Evolutionary conservation across 2,888 invertebrate species (phyloP).

Genomic region (Rotaria sp.): DNA sequence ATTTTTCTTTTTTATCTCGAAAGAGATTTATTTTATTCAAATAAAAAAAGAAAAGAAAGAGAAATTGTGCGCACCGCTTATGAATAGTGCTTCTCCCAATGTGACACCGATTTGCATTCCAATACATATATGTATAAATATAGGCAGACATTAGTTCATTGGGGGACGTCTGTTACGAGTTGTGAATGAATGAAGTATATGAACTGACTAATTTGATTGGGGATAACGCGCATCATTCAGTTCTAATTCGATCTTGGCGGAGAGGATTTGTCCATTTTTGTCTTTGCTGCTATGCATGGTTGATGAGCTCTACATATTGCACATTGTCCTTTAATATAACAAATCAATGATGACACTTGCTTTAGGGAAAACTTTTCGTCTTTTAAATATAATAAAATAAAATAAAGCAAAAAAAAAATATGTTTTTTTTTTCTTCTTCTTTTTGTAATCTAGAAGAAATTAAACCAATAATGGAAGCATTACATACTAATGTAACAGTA

Average conservation of each 20-base stretch:
- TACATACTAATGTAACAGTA: not conserved
- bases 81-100: not conserved
- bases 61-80: not conserved
- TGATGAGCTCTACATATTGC: constrained; percentile 1
- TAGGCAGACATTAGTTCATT: constrained; percentile 4
- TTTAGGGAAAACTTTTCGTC: not conserved
- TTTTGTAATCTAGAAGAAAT: not conserved
- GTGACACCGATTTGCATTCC: constrained; percentile 22
- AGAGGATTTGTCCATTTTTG: not conserved
- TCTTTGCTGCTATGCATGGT: constrained; percentile 1
- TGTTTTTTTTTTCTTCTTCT: not conserved
- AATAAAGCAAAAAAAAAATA: not conserved
- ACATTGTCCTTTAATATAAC: constrained; percentile 8
- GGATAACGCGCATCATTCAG: constrained; percentile 22
- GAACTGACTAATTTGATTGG: constrained; percentile 11
- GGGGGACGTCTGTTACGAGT: not conserved
- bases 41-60: not conserved
- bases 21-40: constrained; percentile 2
- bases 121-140: not conserved
- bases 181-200: not conserved
- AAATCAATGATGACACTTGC: constrained; percentile 22
- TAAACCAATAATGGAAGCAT: not conserved
- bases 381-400: not conserved
- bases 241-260: not conserved
- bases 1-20: not conserved